Percentiles rank a stretch among this genome's conserved stretches.
Evolutionary conservation across 2,888 invertebrate species (phyloP).

Genomic region (Polymixis flavicincta): DNA sequence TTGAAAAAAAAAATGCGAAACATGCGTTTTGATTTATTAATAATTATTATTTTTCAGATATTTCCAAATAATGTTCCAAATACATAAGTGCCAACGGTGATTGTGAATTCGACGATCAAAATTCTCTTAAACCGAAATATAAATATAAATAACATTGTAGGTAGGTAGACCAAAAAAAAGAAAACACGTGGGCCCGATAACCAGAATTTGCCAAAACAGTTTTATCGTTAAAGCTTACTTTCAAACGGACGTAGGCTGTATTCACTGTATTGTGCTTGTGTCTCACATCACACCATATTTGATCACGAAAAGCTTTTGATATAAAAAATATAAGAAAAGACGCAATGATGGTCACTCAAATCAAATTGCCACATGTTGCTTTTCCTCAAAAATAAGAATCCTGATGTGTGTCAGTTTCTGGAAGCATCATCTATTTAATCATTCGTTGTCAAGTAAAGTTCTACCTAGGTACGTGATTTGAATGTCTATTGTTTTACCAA

Average conservation of each 20-base stretch:
- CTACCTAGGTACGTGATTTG: not conserved
- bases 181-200: constrained; percentile 59
- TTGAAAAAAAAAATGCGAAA: not conserved
- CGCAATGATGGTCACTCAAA: constrained; percentile 6
- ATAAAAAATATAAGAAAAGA: constrained; percentile 13
- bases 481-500: not conserved
- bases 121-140: constrained; percentile 35
- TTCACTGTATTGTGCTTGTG: constrained; percentile 48
- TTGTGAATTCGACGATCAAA: constrained; percentile 8
- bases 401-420: too few relatives aligned
- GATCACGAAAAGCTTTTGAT: constrained; percentile 22
- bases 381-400: not conserved
- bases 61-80: constrained; percentile 2
- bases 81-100: not conserved
- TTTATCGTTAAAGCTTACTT: constrained; percentile 51
- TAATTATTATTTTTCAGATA: not conserved
- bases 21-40: not conserved
- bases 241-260: constrained; percentile 59
- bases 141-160: constrained; percentile 49
- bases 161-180: constrained; percentile 52
- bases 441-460: constrained; percentile 4
- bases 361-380: not conserved
- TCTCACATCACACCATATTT: constrained; percentile 44
- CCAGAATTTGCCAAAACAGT: constrained; percentile 64
- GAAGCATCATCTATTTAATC: not conserved